Percentiles rank a stretch among this genome's conserved stretches.
Evolutionary conservation across 2,888 invertebrate species (phyloP).

Genomic region (Bombyx huttoni): DNA sequence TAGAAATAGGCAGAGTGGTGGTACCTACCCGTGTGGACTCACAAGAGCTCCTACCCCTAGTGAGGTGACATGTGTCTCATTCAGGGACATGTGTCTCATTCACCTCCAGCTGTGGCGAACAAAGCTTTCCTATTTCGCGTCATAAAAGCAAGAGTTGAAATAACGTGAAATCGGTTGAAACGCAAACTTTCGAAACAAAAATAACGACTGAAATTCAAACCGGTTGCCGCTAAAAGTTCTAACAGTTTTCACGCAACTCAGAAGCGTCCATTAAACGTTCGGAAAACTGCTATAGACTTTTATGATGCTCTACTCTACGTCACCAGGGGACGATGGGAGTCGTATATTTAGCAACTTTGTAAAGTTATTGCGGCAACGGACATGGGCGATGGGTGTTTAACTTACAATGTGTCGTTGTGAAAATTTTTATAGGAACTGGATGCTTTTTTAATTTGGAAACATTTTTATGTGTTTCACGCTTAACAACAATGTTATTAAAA

Average conservation of each 20-base stretch:
- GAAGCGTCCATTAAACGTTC: constrained; percentile 28
- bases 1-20: too few species aligned
- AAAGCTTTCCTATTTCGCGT: not conserved
- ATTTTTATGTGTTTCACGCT: too few species aligned
- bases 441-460: not conserved
- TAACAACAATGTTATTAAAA: too few species aligned
- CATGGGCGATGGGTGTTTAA: not conserved
- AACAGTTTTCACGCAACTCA: constrained; percentile 20
- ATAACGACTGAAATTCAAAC: constrained; percentile 15
- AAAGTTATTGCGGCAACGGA: constrained; percentile 20
- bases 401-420: not conserved
- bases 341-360: constrained; percentile 36
- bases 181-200: constrained; percentile 12
- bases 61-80: not conserved
- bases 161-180: constrained; percentile 1
- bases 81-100: not conserved
- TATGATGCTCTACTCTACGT: constrained; percentile 28
- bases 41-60: too few species aligned
- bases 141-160: not conserved
- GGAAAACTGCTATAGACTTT: constrained; percentile 31
- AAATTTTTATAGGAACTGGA: not conserved
- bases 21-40: too few species aligned
- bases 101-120: not conserved
- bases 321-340: constrained; percentile 21
- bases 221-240: constrained; percentile 17